Evolutionary conservation across 92 coral and sea anemone species (phyloP), one percentile per base, ranked within the genome.

Genomic region (Micromussa lordhowensis): DNA sequence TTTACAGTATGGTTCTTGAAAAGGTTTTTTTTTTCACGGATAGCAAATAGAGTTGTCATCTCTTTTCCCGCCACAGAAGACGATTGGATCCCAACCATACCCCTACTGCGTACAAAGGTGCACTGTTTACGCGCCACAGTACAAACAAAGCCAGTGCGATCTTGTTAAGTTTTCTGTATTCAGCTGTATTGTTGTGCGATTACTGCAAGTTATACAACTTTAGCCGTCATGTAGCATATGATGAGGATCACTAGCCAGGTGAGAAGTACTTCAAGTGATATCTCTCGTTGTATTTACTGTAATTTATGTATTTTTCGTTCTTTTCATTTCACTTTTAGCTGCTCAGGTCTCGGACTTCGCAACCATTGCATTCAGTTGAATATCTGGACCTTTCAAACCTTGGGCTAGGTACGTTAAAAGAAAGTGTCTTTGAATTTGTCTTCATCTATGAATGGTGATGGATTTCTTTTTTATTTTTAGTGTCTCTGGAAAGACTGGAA

Each of bases 201-300:
- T 26, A 36, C 7, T 71, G 49, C 36, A 59, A 73, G 32, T 32
- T 30, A 28, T 22, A 61, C 82, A 61, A 77, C 26, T 63, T 77
- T 12, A 16, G 83, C 75, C 57, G 89, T 29, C 63, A 86, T 86
- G 89, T 86, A 86, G 83, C 76, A 63, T 28, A 86, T 49, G 38
- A 96, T 96, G 99, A 92, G 94, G 93, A 91, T 95, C 35, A 90
- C 98, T 58, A 92, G 93, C 75, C 97, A 95, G 99, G 99, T 95
- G 85, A 84, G 93, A 64, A 22, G 36, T 83, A 36, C 61, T 13
- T 1, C 29, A 44, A 34, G 49, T 70, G 30, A 31, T 30, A 63
- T 83, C 24, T 58, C 26, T 29, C 0, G 61, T 38, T n/a, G 66
- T 22, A 18, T 24, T 26, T 58, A 61, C 34, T 38, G 53, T 58